Evolutionary conservation across 1,140 invertebrate genomes (phyloP).

Genomic region (Teleopsis dalmanni): DNA sequence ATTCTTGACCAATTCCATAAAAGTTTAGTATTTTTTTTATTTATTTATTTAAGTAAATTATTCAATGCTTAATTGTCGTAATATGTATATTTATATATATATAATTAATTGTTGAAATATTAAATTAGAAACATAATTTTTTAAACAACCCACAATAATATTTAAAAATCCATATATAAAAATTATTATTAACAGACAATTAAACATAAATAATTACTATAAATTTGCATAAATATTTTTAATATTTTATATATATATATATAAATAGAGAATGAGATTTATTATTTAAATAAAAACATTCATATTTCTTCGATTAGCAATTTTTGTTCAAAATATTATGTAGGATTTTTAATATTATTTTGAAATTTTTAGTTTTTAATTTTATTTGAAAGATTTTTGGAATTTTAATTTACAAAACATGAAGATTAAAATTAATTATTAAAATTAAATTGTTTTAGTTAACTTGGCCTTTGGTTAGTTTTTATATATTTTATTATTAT

Average conservation of each 20-base stretch:
- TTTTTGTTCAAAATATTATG: conserved; percentile 6
- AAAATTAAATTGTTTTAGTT: conserved; percentile 28
- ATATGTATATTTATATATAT: not conserved
- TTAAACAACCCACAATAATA: not conserved
- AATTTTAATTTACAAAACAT: conserved; percentile 14
- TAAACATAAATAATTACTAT: conserved; percentile 7
- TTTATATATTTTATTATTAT: conserved; percentile 6
- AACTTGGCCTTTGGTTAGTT: conserved; percentile 46
- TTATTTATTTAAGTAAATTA: too few relatives aligned
- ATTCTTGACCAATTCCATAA: too few relatives aligned
- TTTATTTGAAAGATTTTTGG: conserved; percentile 2
- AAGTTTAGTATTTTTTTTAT: too few relatives aligned
- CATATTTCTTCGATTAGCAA: conserved; percentile 17
- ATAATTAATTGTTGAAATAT: not conserved
- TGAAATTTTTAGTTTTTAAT: not conserved
- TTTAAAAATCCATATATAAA: not conserved
- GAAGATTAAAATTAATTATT: conserved; percentile 7
- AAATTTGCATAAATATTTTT: not conserved
- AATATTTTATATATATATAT: not conserved
- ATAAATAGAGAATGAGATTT: conserved; percentile 5
- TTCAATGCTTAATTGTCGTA: not conserved
- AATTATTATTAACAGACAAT: not conserved
- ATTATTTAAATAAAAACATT: conserved; percentile 11
- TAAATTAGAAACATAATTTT: not conserved
- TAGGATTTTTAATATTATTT: not conserved